Percentiles rank a stretch among this genome's conserved stretches.
These are phyloP conservation scores for Colostygia pectinataria DNA, from an alignment of 2,888 invertebrate genomes.

Conservation along the genomic window DNA sequence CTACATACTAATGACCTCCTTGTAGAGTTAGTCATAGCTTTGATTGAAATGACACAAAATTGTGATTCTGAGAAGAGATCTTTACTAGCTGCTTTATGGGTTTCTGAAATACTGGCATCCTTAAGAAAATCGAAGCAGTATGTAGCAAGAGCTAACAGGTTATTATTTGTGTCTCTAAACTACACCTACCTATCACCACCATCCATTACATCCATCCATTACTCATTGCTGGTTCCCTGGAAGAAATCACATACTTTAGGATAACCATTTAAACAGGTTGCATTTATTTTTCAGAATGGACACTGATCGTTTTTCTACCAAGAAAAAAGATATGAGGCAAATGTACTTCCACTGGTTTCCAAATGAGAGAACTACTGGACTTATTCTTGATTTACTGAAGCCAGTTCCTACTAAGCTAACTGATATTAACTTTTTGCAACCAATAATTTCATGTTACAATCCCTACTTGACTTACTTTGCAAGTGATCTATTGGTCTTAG, in stretches of 20 bases:
- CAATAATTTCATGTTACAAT: slow-evolving; percentile 67
- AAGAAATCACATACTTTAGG: no score
- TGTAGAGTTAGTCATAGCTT: slow-evolving; percentile 66
- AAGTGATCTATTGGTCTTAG: slow-evolving; percentile 55
- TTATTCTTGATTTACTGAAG: slow-evolving; percentile 63
- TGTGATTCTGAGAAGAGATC: slow-evolving; percentile 52
- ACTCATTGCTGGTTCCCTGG: no score
- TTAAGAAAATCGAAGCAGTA: slow-evolving; percentile 65
- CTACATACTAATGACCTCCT: slow-evolving; percentile 79
- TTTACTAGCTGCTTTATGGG: slow-evolving; percentile 78
- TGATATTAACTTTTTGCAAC: slow-evolving; percentile 60
- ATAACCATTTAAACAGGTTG: no score
- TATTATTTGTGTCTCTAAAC: no score
- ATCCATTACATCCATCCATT: no score
- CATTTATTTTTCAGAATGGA: slow-evolving; percentile 48
- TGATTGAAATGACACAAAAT: slow-evolving; percentile 66
- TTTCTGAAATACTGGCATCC: slow-evolving; percentile 72
- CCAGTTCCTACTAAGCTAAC: slow-evolving; percentile 59
- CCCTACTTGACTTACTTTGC: slow-evolving; percentile 64
- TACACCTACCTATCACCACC: no score
- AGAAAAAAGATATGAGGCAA: slow-evolving; percentile 55
- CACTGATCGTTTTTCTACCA: slow-evolving; percentile 42
- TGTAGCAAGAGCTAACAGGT: slow-evolving; percentile 52
- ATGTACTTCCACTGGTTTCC: slow-evolving; percentile 70
- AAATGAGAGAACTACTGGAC: slow-evolving; percentile 51